Base-by-base conservation (phyloP, 2,888 invertebrate genomes). In the Oligia strigilis region DNA sequence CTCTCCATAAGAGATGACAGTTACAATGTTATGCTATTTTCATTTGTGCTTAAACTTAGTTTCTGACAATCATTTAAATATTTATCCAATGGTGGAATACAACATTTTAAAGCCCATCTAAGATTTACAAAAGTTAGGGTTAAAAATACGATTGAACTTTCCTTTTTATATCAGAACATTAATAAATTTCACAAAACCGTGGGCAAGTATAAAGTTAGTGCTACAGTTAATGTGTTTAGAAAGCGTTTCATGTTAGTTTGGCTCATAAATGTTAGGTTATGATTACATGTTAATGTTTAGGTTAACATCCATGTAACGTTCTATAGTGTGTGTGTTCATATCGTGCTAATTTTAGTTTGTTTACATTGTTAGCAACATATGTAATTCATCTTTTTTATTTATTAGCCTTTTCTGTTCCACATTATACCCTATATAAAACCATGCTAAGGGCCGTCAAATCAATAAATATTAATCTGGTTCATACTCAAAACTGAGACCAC, bases 211-310 rank as follows among this genome's bases (percentile, higher is more conserved):
- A 13, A 40, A 77, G 49, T 62, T 60, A 83, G 49, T 43, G 64
- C 40, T 75, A 13, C 19, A 64, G 46, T 69, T 64, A 75, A 75
- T 65, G 40, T 75, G 64, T 75, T 70, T 83, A 58, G 55, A 70
- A 80, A 77, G 19, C 52, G 52, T 71, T 81, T 65, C 9, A 29
- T 49, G 58, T 8, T 19, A 76, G 49, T 19, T 76, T 46, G n/a
- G 13, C 4, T 49, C 52, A 43, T 46, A 17, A 23, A 46, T 71
- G 43, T 43, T 11, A 11, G 58, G 36, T 49, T 70, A 83, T 70
- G 64, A 71, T 77, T 60, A 77, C 23, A 71, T 52, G 29, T 58
- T 65, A n/a, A 23, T 40, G 62, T 75, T 64, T 60, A 65, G 43
- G n/a, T 36, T 64, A 64, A 9, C 23, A 23, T 43, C 1, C 46